Percentiles rank a stretch among this genome's conserved stretches.
Conservation (phyloP, 2,888 invertebrate genomes). For the Scaptomyza parva region DNA sequence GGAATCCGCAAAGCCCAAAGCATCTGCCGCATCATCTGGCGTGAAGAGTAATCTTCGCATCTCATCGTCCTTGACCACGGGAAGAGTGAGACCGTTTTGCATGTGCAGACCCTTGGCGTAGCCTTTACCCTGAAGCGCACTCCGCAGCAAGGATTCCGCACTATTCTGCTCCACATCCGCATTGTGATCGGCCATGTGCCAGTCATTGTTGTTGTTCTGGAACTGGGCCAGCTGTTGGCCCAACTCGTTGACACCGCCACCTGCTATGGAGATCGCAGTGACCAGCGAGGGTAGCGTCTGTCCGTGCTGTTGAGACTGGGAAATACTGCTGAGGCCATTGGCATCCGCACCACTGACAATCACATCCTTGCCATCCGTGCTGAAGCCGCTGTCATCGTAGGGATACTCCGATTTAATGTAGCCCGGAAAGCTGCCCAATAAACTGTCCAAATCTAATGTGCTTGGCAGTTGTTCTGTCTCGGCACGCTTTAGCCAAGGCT, state of each 20-base stretch:
- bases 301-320: slow-evolving; percentile 66
- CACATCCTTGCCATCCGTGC: slow-evolving; percentile 86
- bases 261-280: slow-evolving; percentile 77
- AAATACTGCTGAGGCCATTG: slow-evolving; percentile 70
- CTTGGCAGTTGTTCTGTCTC: slow-evolving; percentile 86
- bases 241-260: slow-evolving; percentile 64
- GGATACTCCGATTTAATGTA: slow-evolving; percentile 91
- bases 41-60: slow-evolving; percentile 87
- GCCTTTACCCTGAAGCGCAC: slow-evolving; percentile 93
- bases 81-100: slow-evolving; percentile 83
- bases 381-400: slow-evolving; percentile 91
- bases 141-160: slow-evolving; percentile 91
- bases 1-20: slow-evolving; percentile 83
- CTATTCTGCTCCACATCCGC: slow-evolving; percentile 86
- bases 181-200: slow-evolving; percentile 92
- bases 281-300: slow-evolving; percentile 81
- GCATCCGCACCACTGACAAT: slow-evolving; percentile 64
- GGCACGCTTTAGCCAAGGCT: slow-evolving; percentile 89
- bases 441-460: slow-evolving; percentile 91
- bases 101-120: slow-evolving; percentile 84
- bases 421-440: slow-evolving; percentile 90
- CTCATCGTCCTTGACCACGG: slow-evolving; percentile 87
- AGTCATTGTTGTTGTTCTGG: slow-evolving; percentile 92
- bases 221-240: slow-evolving; percentile 86
- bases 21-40: slow-evolving; percentile 85